Base-by-base conservation (phyloP, 2,888 invertebrate species). In the Phrixothrix hirtus region DNA sequence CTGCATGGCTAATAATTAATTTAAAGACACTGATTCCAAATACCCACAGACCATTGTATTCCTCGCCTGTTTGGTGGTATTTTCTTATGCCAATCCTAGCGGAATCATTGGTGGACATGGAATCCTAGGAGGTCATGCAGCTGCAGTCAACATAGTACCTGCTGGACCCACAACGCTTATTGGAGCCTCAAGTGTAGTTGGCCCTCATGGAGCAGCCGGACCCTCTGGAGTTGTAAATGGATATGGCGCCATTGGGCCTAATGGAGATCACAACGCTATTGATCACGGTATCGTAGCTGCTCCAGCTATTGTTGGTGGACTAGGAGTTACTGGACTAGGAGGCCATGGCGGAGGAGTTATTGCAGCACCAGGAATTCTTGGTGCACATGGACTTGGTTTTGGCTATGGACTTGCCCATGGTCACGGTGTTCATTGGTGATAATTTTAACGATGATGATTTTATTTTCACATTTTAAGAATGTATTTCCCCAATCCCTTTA, bases 381-480 rank as follows among this genome's bases (percentile, higher is more conserved):
- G 42, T 27, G 58, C 50, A 26, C 58, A 61, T 34, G 55, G 47
- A 5, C 44, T 50, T 10, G 49, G 50, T 37, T 25, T 48, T 14
- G 56, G 51, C 26, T 21, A 42, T 14, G 45, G 45, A 16, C 2
- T 15, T 35, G 35, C 16, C 10, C 44, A 46, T 16, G 58, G 57
- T 26, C 57, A 53, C 31, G 65, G 60, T 10, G 60, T 58, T 25
- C n/a, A n/a, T n/a, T n/a, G n/a, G n/a, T n/a, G n/a, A n/a, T n/a
- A n/a, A n/a, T n/a, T n/a, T n/a, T n/a, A n/a, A n/a, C n/a, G n/a
- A n/a, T n/a, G n/a, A n/a, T n/a, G n/a, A n/a, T n/a, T n/a, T n/a
- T n/a, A n/a, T n/a, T n/a, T n/a, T n/a, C n/a, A n/a, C n/a, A n/a
- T n/a, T n/a, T n/a, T n/a, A n/a, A n/a, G n/a, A n/a, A n/a, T n/a